These are phyloP conservation scores for Indicator indicator DNA, from an alignment of 2,113 vertebrate species.

Conservation along the genomic window DNA sequence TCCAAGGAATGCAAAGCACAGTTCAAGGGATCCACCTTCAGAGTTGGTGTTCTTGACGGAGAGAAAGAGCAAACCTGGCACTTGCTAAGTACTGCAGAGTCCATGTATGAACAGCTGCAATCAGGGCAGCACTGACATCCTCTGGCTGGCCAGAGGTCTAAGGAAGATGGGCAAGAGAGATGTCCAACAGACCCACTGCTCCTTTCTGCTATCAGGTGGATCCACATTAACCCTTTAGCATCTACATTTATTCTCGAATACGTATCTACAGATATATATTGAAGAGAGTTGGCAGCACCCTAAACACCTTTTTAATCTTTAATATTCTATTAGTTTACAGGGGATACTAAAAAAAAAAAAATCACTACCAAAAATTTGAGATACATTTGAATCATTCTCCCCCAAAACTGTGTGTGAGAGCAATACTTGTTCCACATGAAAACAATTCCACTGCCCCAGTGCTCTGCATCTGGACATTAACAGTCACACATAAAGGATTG, in stretches of 20 bases:
- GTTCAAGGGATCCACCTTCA: background rate
- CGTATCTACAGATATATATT: background rate
- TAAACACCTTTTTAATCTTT: background rate
- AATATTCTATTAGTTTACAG: background rate
- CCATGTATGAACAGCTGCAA: background rate
- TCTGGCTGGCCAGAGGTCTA: background rate
- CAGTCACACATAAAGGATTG: background rate
- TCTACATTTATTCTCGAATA: background rate
- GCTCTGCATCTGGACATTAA: background rate
- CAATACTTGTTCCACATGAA: background rate
- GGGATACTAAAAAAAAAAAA: background rate
- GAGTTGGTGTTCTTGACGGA: background rate
- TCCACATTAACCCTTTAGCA: background rate
- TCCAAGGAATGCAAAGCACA: background rate
- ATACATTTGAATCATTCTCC: background rate
- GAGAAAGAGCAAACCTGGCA: background rate
- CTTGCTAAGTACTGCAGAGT: background rate
- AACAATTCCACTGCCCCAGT: background rate
- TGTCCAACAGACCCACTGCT: background rate
- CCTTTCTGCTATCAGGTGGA: background rate
- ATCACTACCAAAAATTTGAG: background rate
- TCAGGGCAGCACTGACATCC: background rate
- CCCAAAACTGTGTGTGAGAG: background rate
- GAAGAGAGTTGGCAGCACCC: background rate
- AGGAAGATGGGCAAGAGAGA: background rate